Evolutionary conservation across 2,888 invertebrate genomes (phyloP), one percentile per base, ranked within the genome.

Genomic region (Rhingia campestris): DNA sequence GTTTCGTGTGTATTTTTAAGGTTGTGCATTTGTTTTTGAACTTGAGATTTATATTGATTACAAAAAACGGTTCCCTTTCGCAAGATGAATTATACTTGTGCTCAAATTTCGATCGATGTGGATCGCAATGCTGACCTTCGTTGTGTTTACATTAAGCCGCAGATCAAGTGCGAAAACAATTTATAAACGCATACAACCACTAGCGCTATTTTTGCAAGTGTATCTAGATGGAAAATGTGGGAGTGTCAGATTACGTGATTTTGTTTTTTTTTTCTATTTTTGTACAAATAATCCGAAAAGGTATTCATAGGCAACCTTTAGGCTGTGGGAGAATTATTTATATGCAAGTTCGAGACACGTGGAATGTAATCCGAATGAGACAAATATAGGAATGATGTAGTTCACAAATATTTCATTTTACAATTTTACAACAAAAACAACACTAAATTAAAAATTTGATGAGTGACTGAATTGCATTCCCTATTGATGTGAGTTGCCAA

Each of bases 81-180:
- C 32, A 41, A 12, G 22, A 22, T 22, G 22, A 22, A 22, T 22
- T 22, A 22, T 2, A n/a, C 2, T 58, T 41, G 39, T 41, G n/a
- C 41, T 58, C n/a, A 30, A 32, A 41, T 45, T 12, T 45, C 12
- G n/a, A 43, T 12, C 10, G n/a, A n/a, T n/a, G 32, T 43, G 41
- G 51, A 22, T 72, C 0, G n/a, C 59, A 7, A 9, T 12, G 6
- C 14, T 5, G 56, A 14, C 73, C 73, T 39, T 74, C 39, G 32
- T n/a, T n/a, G n/a, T n/a, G n/a, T n/a, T n/a, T n/a, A n/a, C 37
- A 22, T 53, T 51, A 1, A 64, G 56, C 64, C 56, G 22, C 73
- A 74, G 56, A 73, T 39, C 32, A 56, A 56, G 73, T 64, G 73
- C 47, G 10, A 63, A 73, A 63, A 37, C 53, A 61, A 61, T 53